Evolutionary conservation across 2,797 vertebrate species (phyloP), one percentile per base, ranked within the genome.

Genomic region (Myoxocephalus aenaeus): DNA sequence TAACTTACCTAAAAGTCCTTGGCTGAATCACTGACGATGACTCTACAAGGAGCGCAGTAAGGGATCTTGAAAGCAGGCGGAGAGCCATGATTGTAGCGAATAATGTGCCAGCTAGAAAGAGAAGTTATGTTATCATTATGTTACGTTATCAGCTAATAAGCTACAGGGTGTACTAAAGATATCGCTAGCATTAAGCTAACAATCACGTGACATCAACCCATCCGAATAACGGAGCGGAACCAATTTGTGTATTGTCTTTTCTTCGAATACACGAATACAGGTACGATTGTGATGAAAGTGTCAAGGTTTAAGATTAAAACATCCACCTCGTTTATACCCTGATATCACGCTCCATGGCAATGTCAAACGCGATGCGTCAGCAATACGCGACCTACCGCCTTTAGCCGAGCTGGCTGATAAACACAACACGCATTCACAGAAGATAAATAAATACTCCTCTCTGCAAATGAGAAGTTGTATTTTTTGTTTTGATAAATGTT

Each of bases 1-100:
- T 2, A 3, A 63, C 82, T 93, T 87, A 96, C 95, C 94, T 93
- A 72, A 96, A 95, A 8, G 81, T 53, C 66, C 91, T 94, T 29
- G 83, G 90, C 10, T 82, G 81, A 14, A 83, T 65, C 51, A 66
- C 7, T 34, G 77, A 79, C 6, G 86, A 79, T 1, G 82, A 61
- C 17, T 87, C 69, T 4, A 75, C 20, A 25, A 93, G 22, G 25
- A 91, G 50, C n/a, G 86, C 74, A 27, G 76, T 44, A 1, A 93
- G 17, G 0, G 83, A 71, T 80, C 74, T 87, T 81, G 92, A 79
- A 50, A 93, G 53, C 38, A 56, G 67, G 0, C 5, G 40, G 20
- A 93, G 36, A 84, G 89, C 82, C 93, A 94, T 94, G 3, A 62
- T 65, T 82, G 46, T 15, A 68, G 13, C 53, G 18, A 62, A 27